These are phyloP conservation scores for Coelopa pilipes DNA, from an alignment of 2,888 invertebrate species.

Conservation along the genomic window DNA sequence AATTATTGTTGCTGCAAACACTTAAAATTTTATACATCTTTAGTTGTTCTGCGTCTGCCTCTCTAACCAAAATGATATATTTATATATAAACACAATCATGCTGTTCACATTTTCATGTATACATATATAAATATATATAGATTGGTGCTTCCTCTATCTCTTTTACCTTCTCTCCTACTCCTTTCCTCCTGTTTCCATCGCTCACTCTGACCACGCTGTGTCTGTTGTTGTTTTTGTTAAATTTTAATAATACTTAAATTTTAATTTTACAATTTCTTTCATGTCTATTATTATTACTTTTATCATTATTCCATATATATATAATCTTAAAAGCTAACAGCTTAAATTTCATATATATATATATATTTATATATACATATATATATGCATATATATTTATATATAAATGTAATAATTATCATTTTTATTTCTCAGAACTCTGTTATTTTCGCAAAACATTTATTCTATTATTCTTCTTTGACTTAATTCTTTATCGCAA, in stretches of 20 bases:
- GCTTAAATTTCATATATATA: conserved; percentile 27
- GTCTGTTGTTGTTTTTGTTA: conserved; percentile 35
- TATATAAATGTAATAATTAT: conserved; percentile 21
- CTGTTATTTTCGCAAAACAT: conserved; percentile 9
- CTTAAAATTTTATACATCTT: conserved; percentile 8
- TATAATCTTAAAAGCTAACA: conserved; percentile 35
- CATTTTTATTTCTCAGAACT: neutral
- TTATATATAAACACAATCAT: conserved; percentile 18
- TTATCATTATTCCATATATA: conserved; percentile 41
- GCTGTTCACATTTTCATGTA: conserved; percentile 19
- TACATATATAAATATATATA: conserved; percentile 43
- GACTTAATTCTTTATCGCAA: neutral
- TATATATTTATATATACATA: neutral
- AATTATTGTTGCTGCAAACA: conserved; percentile 24
- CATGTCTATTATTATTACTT: conserved; percentile 49
- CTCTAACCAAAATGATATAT: conserved; percentile 26
- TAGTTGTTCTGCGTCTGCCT: conserved; percentile 9
- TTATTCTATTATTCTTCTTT: neutral
- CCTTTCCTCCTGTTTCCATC: conserved; percentile 46
- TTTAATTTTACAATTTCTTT: conserved; percentile 31
- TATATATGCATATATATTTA: conserved; percentile 12
- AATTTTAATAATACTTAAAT: conserved; percentile 39
- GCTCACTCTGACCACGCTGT: conserved; percentile 22
- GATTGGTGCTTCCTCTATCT: conserved; percentile 12
- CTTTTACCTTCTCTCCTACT: conserved; percentile 36